Evolutionary conservation across 2,113 vertebrate species (phyloP).

Genomic region (Ranitomeya variabilis): DNA sequence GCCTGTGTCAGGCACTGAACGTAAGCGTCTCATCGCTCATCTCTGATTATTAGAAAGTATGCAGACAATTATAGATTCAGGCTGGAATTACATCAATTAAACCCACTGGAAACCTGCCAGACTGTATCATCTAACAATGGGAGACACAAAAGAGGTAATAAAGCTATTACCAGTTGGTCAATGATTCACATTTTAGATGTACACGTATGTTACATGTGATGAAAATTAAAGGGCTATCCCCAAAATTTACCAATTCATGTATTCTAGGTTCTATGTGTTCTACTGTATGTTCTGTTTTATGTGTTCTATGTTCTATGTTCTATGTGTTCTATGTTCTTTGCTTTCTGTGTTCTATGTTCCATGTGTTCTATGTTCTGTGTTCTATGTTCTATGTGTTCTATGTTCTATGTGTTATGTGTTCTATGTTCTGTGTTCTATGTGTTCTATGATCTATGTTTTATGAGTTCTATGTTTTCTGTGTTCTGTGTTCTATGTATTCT

Average conservation of each 20-base stretch:
- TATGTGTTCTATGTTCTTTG: no score
- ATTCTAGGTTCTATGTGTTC: no score
- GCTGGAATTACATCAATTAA: constrained; percentile 12
- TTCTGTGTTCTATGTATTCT: no score
- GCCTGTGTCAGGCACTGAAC: neutral
- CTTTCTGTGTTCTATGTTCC: no score
- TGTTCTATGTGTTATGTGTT: no score
- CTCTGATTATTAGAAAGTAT: constrained; percentile 37
- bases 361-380: no score
- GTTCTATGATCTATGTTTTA: no score
- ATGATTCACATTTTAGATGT: neutral
- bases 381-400: no score
- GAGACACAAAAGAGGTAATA: constrained; percentile 3
- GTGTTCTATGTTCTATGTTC: no score
- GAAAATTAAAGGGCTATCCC: neutral
- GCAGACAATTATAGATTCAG: constrained; percentile 15
- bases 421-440: no score
- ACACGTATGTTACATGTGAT: neutral
- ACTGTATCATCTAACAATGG: neutral
- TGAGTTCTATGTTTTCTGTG: no score
- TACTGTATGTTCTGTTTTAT: no score
- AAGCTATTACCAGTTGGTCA: neutral
- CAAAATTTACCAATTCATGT: neutral
- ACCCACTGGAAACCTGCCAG: constrained; percentile 11
- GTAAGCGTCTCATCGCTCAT: neutral